Percentiles rank a stretch among this genome's conserved stretches.
These are phyloP conservation scores for Pomatostomus ruficeps DNA, from an alignment of 2,113 vertebrate genomes.

Conservation along the genomic window DNA sequence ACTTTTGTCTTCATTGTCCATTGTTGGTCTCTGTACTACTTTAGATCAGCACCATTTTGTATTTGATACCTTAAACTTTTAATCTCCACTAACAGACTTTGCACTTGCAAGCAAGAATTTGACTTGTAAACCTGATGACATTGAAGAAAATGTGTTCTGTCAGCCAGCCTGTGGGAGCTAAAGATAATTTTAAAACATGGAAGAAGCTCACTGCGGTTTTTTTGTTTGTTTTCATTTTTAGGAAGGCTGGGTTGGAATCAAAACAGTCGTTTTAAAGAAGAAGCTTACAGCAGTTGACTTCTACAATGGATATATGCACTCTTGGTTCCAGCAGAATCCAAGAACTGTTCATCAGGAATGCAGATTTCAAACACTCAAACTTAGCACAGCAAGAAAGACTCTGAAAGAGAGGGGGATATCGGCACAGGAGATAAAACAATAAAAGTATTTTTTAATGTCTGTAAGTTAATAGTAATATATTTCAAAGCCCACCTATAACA, in stretches of 20 bases:
- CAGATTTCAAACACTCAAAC: conserved; percentile 78
- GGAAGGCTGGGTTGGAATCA: conserved; percentile 90
- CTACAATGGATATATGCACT: conserved; percentile 93
- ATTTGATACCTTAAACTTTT: not conserved
- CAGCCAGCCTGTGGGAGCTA: not conserved
- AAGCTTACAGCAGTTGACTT: conserved; percentile 87
- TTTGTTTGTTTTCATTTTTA: conserved; percentile 44
- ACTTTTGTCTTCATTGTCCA: not conserved
- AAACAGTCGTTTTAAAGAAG: conserved; percentile 80
- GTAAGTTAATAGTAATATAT: not conserved
- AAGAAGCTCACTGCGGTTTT: not conserved
- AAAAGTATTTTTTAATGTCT: not conserved
- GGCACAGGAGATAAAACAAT: conserved; percentile 9
- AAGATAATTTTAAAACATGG: not conserved
- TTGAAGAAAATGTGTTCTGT: not conserved
- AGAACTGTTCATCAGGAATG: conserved; percentile 18
- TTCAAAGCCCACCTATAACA: not conserved
- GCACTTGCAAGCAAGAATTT: not conserved
- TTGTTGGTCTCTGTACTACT: not conserved
- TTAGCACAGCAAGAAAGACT: conserved; percentile 15
- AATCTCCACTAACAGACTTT: not conserved
- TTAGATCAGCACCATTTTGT: not conserved
- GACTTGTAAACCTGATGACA: not conserved
- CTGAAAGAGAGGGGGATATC: not conserved
- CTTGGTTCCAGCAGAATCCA: conserved; percentile 61